Evolutionary conservation across 2,888 invertebrate species (phyloP).

Genomic region (Melanophora roralis): DNA sequence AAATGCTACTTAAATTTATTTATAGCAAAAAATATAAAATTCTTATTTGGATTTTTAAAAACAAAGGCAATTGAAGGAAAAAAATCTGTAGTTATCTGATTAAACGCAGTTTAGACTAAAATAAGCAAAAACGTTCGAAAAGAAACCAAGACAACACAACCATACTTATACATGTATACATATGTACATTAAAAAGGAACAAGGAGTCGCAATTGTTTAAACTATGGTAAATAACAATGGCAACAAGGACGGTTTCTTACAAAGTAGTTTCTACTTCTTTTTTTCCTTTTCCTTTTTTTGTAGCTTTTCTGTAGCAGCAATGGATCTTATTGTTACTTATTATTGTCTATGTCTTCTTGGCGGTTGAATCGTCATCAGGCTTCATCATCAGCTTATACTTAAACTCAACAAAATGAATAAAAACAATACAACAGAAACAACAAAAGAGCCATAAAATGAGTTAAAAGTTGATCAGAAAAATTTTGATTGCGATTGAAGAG

Average conservation of each 20-base stretch:
- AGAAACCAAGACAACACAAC: constrained; percentile 3
- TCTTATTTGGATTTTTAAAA: constrained; percentile 26
- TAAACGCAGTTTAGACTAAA: constrained; percentile 64
- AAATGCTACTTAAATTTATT: constrained; percentile 51
- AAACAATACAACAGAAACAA: constrained; percentile 1
- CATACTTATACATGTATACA: no score
- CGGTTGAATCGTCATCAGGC: constrained; percentile 55
- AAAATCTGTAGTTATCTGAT: constrained; percentile 66
- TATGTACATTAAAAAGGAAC: constrained; percentile 5
- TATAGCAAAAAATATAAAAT: constrained; percentile 40
- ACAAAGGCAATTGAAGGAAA: constrained; percentile 34
- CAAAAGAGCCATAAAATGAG: constrained; percentile 29
- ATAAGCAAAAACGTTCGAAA: constrained; percentile 49
- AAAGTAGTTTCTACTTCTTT: constrained; percentile 50
- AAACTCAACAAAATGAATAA: constrained; percentile 18
- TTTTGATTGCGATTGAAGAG: constrained; percentile 65
- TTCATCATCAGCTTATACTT: constrained; percentile 44
- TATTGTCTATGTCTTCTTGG: constrained; percentile 45
- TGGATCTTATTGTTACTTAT: background rate
- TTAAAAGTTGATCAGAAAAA: constrained; percentile 57
- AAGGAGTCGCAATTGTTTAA: constrained; percentile 50
- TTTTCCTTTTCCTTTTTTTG: background rate
- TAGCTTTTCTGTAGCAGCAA: background rate
- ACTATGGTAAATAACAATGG: constrained; percentile 60
- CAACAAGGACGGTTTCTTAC: constrained; percentile 61